A percentile compares a stretch with the other conserved stretches of the same genome.
These are phyloP conservation scores for Pangasianodon gigas DNA, from an alignment of 2,113 vertebrate species.

Conservation along the genomic window DNA sequence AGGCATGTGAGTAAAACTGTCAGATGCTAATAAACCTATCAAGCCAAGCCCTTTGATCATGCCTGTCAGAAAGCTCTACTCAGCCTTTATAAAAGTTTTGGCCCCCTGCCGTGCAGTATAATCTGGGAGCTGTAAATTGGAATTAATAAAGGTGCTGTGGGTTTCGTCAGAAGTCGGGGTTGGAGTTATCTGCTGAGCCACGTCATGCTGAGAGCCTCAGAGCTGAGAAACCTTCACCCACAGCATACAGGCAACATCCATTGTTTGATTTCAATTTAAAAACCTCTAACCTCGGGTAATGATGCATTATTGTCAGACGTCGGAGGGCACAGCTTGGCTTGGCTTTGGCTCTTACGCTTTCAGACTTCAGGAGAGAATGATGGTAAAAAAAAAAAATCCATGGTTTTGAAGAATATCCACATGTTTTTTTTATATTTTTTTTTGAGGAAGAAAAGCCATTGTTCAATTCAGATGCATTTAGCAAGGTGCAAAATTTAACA, in stretches of 20 bases:
- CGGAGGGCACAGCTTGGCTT: neutral
- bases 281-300: neutral
- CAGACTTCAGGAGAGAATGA: neutral
- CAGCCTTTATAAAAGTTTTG: constrained; percentile 15
- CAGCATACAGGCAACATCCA: neutral
- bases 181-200: neutral
- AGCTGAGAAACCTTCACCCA: neutral
- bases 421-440: neutral
- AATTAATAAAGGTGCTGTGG: constrained; percentile 14
- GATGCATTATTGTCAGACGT: neutral
- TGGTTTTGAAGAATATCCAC: neutral
- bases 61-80: neutral
- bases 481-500: neutral
- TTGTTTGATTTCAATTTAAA: constrained; percentile 3
- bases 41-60: constrained; percentile 20
- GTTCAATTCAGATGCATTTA: neutral
- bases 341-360: neutral
- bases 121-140: constrained; percentile 32
- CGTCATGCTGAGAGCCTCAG: neutral
- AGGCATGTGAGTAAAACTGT: neutral
- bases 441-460: neutral
- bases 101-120: constrained; percentile 22
- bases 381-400: neutral
- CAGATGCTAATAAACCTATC: constrained; percentile 19
- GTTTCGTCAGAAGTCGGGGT: neutral